These are phyloP conservation scores for Merodon equestris DNA, from an alignment of 2,888 invertebrate genomes.

Conservation along the genomic window DNA sequence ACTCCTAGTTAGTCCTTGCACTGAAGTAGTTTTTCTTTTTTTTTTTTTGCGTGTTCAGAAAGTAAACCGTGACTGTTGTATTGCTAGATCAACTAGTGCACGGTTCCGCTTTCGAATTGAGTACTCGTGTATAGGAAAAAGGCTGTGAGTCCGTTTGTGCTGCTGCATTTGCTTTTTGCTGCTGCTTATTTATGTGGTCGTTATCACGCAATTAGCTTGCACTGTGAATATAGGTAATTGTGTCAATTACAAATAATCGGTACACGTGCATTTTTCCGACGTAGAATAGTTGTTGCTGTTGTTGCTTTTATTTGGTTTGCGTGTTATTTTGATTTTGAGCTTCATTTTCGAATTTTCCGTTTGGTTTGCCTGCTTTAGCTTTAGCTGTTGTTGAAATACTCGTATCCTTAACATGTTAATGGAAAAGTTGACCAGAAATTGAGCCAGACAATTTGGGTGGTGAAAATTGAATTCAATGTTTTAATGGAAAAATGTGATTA, in stretches of 20 bases:
- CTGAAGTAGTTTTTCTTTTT: background rate
- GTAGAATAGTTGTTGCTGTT: conserved; percentile 22
- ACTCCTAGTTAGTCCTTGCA: conserved; percentile 11
- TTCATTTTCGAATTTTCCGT: conserved; percentile 38
- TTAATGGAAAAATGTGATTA: too few species aligned
- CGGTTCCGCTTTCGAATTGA: conserved; percentile 36
- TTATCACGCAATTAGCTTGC: conserved; percentile 54
- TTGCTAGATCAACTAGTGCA: conserved; percentile 45
- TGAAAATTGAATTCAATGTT: too few species aligned
- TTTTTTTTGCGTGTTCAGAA: conserved; percentile 9
- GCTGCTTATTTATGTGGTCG: conserved; percentile 18
- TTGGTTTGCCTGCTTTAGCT: conserved; percentile 25
- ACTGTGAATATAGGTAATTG: conserved; percentile 54
- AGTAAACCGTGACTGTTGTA: conserved; percentile 30
- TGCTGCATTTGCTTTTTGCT: conserved; percentile 11
- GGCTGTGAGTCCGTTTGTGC: conserved; percentile 41
- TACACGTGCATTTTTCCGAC: conserved; percentile 38
- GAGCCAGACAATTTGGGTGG: conserved; percentile 51
- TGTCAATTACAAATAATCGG: conserved; percentile 42
- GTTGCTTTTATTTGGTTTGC: conserved; percentile 3
- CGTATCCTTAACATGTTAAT: too few species aligned
- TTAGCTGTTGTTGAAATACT: background rate
- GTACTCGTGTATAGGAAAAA: conserved; percentile 21
- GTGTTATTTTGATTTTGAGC: conserved; percentile 30
- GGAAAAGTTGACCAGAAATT: conserved; percentile 23